Evolutionary conservation across 37 sponge, comb jelly and placozoan genomes (phyloP).

Genomic region (Sycon ciliatum): DNA sequence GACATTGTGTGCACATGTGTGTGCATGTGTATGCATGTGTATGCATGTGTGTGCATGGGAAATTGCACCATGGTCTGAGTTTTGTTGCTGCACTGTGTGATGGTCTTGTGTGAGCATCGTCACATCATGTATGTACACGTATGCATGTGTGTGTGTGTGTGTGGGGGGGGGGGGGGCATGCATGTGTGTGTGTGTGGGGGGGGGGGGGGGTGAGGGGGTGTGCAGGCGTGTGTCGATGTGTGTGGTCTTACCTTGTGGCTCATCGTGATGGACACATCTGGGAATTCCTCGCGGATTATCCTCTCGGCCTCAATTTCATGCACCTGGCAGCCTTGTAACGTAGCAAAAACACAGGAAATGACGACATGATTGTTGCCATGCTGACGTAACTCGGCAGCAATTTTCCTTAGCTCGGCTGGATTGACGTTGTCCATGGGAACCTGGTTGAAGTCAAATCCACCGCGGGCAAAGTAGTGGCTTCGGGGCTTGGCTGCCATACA

Average conservation of each 20-base stretch:
- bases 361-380: constrained; percentile 47
- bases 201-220: too few relatives aligned
- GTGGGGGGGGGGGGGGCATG: too few relatives aligned
- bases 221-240: too few relatives aligned
- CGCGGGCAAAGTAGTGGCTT: constrained; percentile 34
- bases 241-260: constrained; percentile 60
- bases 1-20: too few relatives aligned
- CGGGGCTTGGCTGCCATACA: constrained; percentile 11
- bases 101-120: too few relatives aligned
- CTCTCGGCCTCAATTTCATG: constrained; percentile 47
- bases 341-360: constrained; percentile 63
- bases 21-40: too few relatives aligned
- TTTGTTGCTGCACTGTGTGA: too few relatives aligned
- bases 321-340: constrained; percentile 21
- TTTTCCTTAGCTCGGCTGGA: constrained; percentile 26
- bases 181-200: too few relatives aligned
- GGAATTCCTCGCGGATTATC: constrained; percentile 30
- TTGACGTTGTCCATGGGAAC: constrained; percentile 6
- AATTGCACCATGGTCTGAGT: too few relatives aligned
- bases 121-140: too few relatives aligned
- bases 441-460: constrained; percentile 58
- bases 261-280: constrained; percentile 43
- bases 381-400: neutral
- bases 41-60: too few relatives aligned
- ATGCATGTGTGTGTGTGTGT: too few relatives aligned